Evolutionary conservation across 1,140 invertebrate genomes (phyloP).

Genomic region (Temnothorax longispinosus): DNA sequence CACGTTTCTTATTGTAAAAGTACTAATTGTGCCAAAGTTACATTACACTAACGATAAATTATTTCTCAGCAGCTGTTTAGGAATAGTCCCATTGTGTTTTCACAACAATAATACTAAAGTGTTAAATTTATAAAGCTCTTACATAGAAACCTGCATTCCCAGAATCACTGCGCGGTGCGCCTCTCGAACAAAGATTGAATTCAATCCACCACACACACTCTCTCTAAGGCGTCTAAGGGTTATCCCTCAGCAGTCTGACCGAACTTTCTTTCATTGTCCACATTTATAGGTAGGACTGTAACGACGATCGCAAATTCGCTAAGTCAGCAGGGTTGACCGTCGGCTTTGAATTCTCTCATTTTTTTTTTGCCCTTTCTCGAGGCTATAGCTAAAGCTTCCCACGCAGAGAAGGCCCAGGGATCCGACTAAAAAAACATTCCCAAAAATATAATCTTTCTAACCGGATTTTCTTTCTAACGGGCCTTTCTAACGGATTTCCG

Average conservation of each 20-base stretch:
- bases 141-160: neutral
- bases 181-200: neutral
- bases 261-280: constrained; percentile 8
- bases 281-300: neutral
- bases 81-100: neutral
- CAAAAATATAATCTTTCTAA: neutral
- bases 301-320: neutral
- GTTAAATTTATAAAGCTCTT: too few species aligned
- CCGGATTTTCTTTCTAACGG: neutral
- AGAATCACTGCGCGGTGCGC: neutral
- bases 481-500: too few species aligned
- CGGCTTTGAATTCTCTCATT: neutral
- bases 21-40: neutral
- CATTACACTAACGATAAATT: neutral
- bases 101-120: neutral
- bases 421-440: neutral
- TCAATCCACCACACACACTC: neutral
- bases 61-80: neutral
- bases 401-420: neutral
- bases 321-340: neutral
- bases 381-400: neutral
- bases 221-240: neutral
- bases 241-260: neutral
- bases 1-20: neutral
- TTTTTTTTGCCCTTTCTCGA: neutral